These are phyloP conservation scores for Sesamia nonagrioides DNA, from an alignment of 1,140 invertebrate genomes.

Conservation along the genomic window DNA sequence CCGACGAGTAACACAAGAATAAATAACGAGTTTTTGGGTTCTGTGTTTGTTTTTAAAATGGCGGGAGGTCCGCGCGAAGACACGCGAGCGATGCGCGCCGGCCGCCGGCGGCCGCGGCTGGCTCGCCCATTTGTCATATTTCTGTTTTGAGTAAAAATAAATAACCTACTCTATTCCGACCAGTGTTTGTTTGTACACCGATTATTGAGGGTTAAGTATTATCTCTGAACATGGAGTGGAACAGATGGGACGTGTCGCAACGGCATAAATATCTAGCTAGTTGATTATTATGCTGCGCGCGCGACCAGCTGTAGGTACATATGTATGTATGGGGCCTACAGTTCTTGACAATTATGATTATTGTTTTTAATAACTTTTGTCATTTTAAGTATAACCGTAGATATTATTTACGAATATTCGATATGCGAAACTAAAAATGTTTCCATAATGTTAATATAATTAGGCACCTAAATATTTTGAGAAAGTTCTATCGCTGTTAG, in stretches of 20 bases:
- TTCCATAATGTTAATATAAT: background rate
- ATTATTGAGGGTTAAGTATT: conserved; percentile 83
- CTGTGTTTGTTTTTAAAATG: conserved; percentile 87
- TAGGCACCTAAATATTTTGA: too few species aligned
- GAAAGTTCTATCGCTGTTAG: background rate
- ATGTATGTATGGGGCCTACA: too few species aligned
- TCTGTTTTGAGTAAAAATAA: conserved; percentile 84
- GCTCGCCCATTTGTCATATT: conserved; percentile 87
- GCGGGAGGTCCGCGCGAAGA: conserved; percentile 86
- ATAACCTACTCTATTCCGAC: conserved; percentile 81
- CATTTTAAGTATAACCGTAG: background rate
- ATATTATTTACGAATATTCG: too few species aligned
- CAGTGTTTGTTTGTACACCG: conserved; percentile 80
- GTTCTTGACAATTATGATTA: background rate
- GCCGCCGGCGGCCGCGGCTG: conserved; percentile 57
- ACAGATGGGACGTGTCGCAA: conserved; percentile 77
- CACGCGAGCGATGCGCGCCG: conserved; percentile 79
- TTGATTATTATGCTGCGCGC: conserved; percentile 62
- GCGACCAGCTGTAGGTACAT: conserved; percentile 18
- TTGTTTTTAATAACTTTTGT: conserved; percentile 1
- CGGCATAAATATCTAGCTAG: conserved; percentile 58
- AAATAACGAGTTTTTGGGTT: conserved; percentile 87
- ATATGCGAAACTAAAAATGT: background rate
- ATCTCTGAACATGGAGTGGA: conserved; percentile 68
- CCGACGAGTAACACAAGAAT: conserved; percentile 83